Evolutionary conservation across 2,797 vertebrate species (phyloP).

Genomic region (Mus spretus): DNA sequence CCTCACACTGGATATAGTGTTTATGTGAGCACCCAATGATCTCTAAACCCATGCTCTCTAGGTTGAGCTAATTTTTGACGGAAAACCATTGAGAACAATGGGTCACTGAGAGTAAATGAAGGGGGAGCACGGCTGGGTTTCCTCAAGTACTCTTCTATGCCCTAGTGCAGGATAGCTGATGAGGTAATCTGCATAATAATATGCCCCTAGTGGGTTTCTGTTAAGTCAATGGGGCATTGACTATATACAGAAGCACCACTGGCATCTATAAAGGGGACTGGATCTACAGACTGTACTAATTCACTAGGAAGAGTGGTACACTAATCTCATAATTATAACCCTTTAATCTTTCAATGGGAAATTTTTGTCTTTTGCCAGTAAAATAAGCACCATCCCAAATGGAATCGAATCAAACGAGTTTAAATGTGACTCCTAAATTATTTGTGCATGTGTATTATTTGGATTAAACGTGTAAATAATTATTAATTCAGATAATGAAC

Average conservation of each 20-base stretch:
- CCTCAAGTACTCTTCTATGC: constrained; percentile 76
- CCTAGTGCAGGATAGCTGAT: constrained; percentile 76
- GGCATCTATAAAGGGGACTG: constrained; percentile 69
- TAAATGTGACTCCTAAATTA: constrained; percentile 70
- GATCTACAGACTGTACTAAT: constrained; percentile 68
- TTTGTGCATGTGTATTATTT: constrained; percentile 63
- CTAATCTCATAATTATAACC: constrained; percentile 82
- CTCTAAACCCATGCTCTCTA: constrained; percentile 62
- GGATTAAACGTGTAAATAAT: constrained; percentile 69
- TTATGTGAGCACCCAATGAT: neutral
- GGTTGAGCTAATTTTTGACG: constrained; percentile 69
- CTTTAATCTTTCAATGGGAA: constrained; percentile 59
- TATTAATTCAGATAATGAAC: constrained; percentile 68
- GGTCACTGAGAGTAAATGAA: constrained; percentile 73
- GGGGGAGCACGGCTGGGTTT: constrained; percentile 64
- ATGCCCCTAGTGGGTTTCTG: constrained; percentile 77
- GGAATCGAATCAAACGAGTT: constrained; percentile 67
- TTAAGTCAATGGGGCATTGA: constrained; percentile 82
- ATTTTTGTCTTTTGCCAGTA: constrained; percentile 75
- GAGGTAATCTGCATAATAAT: constrained; percentile 86
- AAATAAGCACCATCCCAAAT: constrained; percentile 73
- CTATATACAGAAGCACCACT: constrained; percentile 77
- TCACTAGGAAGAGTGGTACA: constrained; percentile 57
- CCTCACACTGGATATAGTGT: neutral
- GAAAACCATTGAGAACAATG: constrained; percentile 66